phyloP scores from a whole-genome alignment of 53 echinoderm and acorn worm species.

The Apostichopus leukothele region DNA sequence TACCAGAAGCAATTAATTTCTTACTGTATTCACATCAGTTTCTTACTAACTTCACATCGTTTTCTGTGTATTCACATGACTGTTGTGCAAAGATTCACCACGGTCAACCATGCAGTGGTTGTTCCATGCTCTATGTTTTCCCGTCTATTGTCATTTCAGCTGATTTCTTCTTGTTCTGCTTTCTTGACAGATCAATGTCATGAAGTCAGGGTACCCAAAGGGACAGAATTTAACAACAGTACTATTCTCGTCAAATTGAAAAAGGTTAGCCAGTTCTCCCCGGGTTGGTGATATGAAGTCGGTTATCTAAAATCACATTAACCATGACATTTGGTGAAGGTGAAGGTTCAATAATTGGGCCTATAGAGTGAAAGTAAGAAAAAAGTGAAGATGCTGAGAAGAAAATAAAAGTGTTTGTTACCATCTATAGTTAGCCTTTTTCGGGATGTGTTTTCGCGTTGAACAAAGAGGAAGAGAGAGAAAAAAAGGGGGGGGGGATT shows the following conservation, averaged over 20 bases:
- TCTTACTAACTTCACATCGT: too few relatives aligned
- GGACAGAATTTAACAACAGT: not conserved
- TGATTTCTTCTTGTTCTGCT: not conserved
- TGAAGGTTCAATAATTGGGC: not conserved
- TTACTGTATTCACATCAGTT: too few relatives aligned
- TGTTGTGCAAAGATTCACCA: too few relatives aligned
- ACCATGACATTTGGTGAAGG: not conserved
- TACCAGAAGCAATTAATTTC: too few relatives aligned
- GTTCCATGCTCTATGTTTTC: too few relatives aligned
- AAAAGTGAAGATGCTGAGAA: not conserved
- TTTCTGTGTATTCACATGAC: too few relatives aligned
- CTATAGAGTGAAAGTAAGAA: not conserved
- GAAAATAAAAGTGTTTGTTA: too few relatives aligned
- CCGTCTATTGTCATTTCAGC: too few relatives aligned
- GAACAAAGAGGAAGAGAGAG: not conserved
- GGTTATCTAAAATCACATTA: constrained; percentile 1
- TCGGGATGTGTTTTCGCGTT: not conserved
- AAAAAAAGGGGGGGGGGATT: not conserved
- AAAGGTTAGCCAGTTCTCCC: constrained; percentile 1
- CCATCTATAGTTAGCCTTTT: too few relatives aligned
- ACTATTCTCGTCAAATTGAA: not conserved
- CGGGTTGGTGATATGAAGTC: not conserved
- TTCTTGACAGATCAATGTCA: not conserved
- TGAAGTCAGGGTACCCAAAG: not conserved
- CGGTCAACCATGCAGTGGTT: too few relatives aligned